Evolutionary conservation across 2,113 vertebrate species (phyloP).

Genomic region (Microtus pennsylvanicus): DNA sequence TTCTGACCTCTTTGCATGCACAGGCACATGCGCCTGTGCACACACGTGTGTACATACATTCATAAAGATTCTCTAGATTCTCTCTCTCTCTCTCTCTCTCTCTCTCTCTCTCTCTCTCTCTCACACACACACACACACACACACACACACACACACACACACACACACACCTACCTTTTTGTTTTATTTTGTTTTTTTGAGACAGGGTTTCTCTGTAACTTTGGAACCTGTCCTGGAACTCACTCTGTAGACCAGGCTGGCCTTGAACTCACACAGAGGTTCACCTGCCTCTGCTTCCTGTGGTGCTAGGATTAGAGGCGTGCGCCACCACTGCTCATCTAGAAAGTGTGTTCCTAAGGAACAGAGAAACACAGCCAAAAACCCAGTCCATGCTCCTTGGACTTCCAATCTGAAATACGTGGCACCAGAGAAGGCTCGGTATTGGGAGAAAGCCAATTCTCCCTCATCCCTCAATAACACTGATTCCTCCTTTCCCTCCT

Average conservation of each 20-base stretch:
- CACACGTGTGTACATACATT: neutral
- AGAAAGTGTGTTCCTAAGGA: neutral
- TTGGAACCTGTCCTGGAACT: too few relatives aligned
- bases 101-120: too few relatives aligned
- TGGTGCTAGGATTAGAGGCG: neutral
- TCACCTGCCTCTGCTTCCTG: neutral
- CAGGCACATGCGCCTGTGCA: neutral
- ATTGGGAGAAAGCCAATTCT: slow-evolving; percentile 11
- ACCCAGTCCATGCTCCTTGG: slow-evolving; percentile 23
- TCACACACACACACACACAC: too few relatives aligned
- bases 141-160: too few relatives aligned
- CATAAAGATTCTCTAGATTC: neutral
- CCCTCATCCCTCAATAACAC: neutral
- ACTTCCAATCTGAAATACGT: slow-evolving; percentile 52
- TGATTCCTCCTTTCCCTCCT: too few relatives aligned
- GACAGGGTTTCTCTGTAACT: too few relatives aligned
- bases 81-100: neutral
- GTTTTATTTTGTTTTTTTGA: too few relatives aligned
- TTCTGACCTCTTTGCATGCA: neutral
- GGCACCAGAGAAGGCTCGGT: neutral
- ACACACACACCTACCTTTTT: too few relatives aligned
- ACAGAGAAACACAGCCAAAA: slow-evolving; percentile 5
- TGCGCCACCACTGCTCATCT: fast-evolving
- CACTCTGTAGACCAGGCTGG: neutral
- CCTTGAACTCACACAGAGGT: neutral